These are phyloP conservation scores for Ctenicera cuprea DNA, from an alignment of 2,888 invertebrate genomes.

Conservation along the genomic window DNA sequence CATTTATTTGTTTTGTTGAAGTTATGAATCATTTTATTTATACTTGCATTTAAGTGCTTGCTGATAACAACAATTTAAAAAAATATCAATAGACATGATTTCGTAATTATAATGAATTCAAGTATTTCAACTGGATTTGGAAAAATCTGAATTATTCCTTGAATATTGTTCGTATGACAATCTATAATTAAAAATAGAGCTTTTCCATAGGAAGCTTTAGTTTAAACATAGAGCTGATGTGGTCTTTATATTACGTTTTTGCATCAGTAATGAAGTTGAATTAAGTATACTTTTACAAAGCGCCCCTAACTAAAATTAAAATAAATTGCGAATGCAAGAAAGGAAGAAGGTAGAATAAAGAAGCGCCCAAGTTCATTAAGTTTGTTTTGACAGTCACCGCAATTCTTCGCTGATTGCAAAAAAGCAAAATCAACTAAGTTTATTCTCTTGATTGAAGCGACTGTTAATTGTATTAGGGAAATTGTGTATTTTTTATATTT, in stretches of 20 bases:
- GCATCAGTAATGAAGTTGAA: constrained; percentile 49
- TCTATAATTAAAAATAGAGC: background rate
- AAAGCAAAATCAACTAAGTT: constrained; percentile 67
- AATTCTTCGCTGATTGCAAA: constrained; percentile 69
- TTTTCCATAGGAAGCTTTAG: background rate
- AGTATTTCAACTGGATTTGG: no score
- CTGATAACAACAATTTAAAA: no score
- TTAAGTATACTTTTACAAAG: constrained; percentile 50
- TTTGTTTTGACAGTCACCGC: constrained; percentile 61
- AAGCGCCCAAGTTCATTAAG: constrained; percentile 61
- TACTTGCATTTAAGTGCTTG: no score
- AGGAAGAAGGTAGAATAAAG: constrained; percentile 58
- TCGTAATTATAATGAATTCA: no score
- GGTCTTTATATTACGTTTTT: constrained; percentile 25
- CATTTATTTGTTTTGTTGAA: no score
- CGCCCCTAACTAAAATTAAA: constrained; percentile 49
- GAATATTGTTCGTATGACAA: no score
- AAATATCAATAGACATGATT: no score
- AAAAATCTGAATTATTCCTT: no score
- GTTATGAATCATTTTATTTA: no score
- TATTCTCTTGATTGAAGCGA: constrained; percentile 69
- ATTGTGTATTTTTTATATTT: constrained; percentile 65
- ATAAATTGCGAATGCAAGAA: constrained; percentile 52
- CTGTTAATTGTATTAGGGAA: constrained; percentile 71
- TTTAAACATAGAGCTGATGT: background rate